Evolutionary conservation across 2,113 vertebrate species (phyloP).

Genomic region (Centrocercus urophasianus): DNA sequence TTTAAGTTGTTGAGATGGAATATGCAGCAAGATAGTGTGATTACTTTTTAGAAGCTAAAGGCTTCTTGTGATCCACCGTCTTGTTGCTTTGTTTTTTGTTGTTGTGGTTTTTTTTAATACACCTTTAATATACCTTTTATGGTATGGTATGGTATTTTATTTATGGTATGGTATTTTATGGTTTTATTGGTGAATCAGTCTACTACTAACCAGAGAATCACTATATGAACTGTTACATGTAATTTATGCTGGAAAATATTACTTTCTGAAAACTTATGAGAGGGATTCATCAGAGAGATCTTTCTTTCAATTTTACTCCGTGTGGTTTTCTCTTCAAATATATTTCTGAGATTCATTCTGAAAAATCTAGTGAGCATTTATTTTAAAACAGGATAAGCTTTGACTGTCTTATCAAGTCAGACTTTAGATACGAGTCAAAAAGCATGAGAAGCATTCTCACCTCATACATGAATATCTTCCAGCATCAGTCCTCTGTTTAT

Average conservation of each 20-base stretch:
- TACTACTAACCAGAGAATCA: neutral
- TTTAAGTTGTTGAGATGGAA: neutral
- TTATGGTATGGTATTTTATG: no score
- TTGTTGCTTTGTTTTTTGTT: neutral
- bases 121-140: neutral
- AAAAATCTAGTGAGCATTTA: neutral
- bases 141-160: no score
- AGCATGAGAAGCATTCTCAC: neutral
- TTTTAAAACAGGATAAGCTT: neutral
- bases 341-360: neutral
- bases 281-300: neutral
- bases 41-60: neutral
- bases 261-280: neutral
- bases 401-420: neutral
- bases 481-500: neutral
- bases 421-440: neutral
- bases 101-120: neutral
- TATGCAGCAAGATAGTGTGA: neutral
- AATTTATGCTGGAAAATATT: neutral
- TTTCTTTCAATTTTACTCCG: neutral
- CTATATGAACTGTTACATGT: neutral
- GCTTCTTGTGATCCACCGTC: neutral
- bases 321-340: neutral
- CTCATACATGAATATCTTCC: neutral
- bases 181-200: neutral